phyloP scores from a whole-genome alignment of 1,140 invertebrate genomes.

The Ceratosolen fusciceps region DNA sequence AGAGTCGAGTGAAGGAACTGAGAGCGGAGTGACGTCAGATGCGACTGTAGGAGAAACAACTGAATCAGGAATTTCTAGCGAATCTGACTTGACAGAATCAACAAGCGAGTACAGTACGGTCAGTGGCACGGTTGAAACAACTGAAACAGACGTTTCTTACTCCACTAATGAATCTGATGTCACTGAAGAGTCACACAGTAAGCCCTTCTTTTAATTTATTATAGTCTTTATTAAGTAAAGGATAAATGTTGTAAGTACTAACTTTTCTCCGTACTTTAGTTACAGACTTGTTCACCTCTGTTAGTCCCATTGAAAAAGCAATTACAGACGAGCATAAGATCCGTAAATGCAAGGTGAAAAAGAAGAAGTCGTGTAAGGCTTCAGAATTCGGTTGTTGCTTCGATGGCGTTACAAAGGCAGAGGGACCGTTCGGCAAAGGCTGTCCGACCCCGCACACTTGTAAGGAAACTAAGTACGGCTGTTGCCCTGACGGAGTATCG shows the following conservation, averaged over 20 bases:
- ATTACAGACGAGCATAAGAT: slow-evolving; percentile 69
- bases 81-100: slow-evolving; percentile 50
- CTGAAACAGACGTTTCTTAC: slow-evolving; percentile 51
- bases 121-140: slow-evolving; percentile 37
- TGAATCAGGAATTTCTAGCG: slow-evolving; percentile 52
- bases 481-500: slow-evolving; percentile 91
- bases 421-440: slow-evolving; percentile 88
- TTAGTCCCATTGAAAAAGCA: slow-evolving; percentile 66
- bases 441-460: slow-evolving; percentile 83
- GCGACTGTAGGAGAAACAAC: slow-evolving; percentile 46
- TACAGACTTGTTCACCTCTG: slow-evolving; percentile 62
- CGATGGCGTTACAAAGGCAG: slow-evolving; percentile 85
- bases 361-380: slow-evolving; percentile 76
- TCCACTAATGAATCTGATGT: slow-evolving; percentile 53
- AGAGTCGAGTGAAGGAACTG: slow-evolving; percentile 43
- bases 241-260: not conserved
- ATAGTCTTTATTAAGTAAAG: not conserved
- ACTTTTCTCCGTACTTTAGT: slow-evolving; percentile 52
- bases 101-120: slow-evolving; percentile 31
- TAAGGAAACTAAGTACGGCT: slow-evolving; percentile 86
- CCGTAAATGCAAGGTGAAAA: slow-evolving; percentile 77
- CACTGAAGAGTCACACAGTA: slow-evolving; percentile 59
- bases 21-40: slow-evolving; percentile 42
- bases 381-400: slow-evolving; percentile 91
- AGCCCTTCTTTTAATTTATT: slow-evolving; percentile 26